Conservation (phyloP, 1,140 invertebrate genomes). For the Drosophila orosa region DNA sequence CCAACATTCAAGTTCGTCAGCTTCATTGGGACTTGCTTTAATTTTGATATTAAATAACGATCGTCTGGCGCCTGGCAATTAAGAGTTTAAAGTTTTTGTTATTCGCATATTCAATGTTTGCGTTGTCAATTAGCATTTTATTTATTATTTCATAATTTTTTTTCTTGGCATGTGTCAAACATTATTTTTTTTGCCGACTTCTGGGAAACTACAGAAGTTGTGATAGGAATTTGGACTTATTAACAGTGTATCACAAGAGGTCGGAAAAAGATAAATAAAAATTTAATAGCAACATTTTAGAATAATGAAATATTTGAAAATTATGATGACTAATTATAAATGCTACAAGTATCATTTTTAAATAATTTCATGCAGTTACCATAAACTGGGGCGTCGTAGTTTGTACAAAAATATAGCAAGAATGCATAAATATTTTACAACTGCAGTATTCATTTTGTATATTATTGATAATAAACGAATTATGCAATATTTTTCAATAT, state of each 20-base stretch:
- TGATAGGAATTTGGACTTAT: not conserved
- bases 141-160: constrained; percentile 59
- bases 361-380: too few species aligned
- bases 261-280: not conserved
- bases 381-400: too few species aligned
- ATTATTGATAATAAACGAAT: not conserved
- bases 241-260: not conserved
- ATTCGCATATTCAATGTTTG: constrained; percentile 15
- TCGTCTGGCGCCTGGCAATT: constrained; percentile 71
- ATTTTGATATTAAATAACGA: constrained; percentile 52
- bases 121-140: constrained; percentile 63
- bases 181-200: constrained; percentile 5
- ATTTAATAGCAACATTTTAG: not conserved
- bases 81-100: constrained; percentile 59
- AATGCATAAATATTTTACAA: too few species aligned
- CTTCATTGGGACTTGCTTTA: constrained; percentile 33
- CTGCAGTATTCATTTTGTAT: not conserved
- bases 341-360: not conserved
- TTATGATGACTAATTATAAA: not conserved
- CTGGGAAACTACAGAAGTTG: constrained; percentile 3
- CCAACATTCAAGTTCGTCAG: constrained; percentile 34
- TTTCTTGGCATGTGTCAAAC: constrained; percentile 38
- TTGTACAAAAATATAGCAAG: too few species aligned
- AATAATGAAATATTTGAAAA: not conserved
- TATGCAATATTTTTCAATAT: constrained; percentile 11